phyloP scores from a whole-genome alignment of 2,888 invertebrate species.

The Agonopterix subpropinquella region DNA sequence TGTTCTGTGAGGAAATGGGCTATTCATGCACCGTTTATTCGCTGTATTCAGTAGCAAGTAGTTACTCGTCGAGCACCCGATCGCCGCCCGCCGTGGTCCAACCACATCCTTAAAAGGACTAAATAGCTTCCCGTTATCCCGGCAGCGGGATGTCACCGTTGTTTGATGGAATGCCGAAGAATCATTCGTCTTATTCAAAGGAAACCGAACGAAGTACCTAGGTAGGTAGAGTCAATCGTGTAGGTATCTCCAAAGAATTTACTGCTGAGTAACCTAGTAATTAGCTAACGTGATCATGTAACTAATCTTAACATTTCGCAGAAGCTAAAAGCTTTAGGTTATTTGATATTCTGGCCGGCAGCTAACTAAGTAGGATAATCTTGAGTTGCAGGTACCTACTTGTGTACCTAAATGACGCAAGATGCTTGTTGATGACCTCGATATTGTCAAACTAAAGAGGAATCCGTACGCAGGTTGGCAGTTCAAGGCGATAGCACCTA shows the following conservation, averaged over 20 bases:
- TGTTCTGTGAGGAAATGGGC: conserved; percentile 16
- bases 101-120: conserved; percentile 60
- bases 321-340: not conserved
- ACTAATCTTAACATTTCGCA: too few relatives aligned
- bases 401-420: conserved; percentile 6
- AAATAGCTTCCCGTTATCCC: conserved; percentile 57
- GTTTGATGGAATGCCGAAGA: conserved; percentile 34
- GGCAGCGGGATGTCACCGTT: conserved; percentile 45
- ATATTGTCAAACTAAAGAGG: conserved; percentile 17
- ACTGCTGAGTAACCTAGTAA: too few relatives aligned
- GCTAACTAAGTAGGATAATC: too few relatives aligned
- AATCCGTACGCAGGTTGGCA: conserved; percentile 23
- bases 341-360: not conserved
- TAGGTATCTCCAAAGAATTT: too few relatives aligned
- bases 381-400: too few relatives aligned
- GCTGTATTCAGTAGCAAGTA: conserved; percentile 29
- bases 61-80: conserved; percentile 23
- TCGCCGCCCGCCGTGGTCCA: conserved; percentile 5
- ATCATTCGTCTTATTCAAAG: too few relatives aligned
- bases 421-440: conserved; percentile 17
- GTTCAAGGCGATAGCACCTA: conserved; percentile 42
- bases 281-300: too few relatives aligned
- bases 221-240: too few relatives aligned
- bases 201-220: too few relatives aligned
- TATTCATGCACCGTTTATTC: conserved; percentile 38